These are phyloP conservation scores for Apodemus speciosus DNA, from an alignment of 2,113 vertebrate species.

Conservation along the genomic window DNA sequence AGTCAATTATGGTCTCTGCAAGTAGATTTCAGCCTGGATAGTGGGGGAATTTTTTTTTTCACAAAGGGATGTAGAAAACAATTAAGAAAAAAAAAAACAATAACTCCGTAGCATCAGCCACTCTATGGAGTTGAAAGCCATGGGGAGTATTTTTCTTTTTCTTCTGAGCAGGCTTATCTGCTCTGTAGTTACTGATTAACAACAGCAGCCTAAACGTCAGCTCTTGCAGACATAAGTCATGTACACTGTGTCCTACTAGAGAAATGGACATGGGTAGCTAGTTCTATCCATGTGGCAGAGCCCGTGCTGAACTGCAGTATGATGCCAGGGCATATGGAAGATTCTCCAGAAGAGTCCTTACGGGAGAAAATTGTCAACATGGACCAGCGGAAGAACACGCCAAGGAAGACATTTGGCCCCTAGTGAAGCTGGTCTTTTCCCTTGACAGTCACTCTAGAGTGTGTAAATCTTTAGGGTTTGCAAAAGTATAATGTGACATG, in stretches of 20 bases:
- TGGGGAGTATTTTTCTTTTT: constrained; percentile 55
- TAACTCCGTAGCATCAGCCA: constrained; percentile 51
- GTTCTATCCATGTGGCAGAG: constrained; percentile 65
- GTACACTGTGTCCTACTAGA: constrained; percentile 47
- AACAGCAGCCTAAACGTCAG: constrained; percentile 25
- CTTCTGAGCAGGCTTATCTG: constrained; percentile 55
- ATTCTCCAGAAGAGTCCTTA: background rate
- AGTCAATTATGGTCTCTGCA: constrained; percentile 72
- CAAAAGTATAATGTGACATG: constrained; percentile 62
- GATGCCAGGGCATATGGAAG: constrained; percentile 58
- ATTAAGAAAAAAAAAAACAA: constrained; percentile 26
- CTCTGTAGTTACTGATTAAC: constrained; percentile 69
- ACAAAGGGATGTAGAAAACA: constrained; percentile 59
- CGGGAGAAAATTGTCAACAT: constrained; percentile 27
- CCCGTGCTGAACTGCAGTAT: constrained; percentile 64
- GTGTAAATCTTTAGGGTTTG: constrained; percentile 64
- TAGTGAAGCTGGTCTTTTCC: constrained; percentile 19
- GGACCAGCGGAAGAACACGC: background rate
- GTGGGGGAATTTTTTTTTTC: background rate
- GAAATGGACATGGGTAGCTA: constrained; percentile 52
- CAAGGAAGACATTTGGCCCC: background rate
- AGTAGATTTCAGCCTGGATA: constrained; percentile 77
- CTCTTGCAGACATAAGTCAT: background rate
- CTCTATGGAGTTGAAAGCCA: constrained; percentile 66
- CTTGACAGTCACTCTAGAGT: constrained; percentile 29